Evolutionary conservation across 2,797 vertebrate species (phyloP).

Genomic region (Rachycentron canadum): DNA sequence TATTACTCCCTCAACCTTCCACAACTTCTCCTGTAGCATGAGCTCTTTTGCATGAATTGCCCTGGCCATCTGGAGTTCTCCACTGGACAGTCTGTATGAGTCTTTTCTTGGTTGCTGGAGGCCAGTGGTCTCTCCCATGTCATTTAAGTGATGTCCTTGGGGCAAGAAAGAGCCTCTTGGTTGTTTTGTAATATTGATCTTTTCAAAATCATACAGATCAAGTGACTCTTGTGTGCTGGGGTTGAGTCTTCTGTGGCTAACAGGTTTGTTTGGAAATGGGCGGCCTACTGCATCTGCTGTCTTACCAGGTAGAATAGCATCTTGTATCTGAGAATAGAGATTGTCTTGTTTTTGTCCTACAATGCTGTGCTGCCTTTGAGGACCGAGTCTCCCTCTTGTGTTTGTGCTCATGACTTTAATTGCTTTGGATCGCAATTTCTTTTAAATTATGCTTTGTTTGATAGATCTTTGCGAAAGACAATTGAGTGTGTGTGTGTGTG

Average conservation of each 20-base stretch:
- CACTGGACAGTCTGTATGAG: slow-evolving; percentile 13
- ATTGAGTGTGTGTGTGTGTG: too few species aligned
- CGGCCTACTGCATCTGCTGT: slow-evolving; percentile 76
- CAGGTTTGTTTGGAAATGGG: slow-evolving; percentile 87
- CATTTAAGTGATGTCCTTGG: slow-evolving; percentile 20
- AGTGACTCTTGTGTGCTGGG: slow-evolving; percentile 26
- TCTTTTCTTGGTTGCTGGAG: slow-evolving; percentile 26
- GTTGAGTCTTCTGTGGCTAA: slow-evolving; percentile 78
- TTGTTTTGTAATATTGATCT: slow-evolving; percentile 42
- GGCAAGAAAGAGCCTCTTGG: slow-evolving; percentile 6
- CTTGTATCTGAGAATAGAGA: slow-evolving; percentile 38
- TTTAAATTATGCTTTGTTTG: slow-evolving; percentile 45
- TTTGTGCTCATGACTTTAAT: slow-evolving; percentile 62
- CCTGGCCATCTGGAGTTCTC: slow-evolving; percentile 73
- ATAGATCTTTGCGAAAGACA: neutral
- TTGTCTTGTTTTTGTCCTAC: slow-evolving; percentile 39
- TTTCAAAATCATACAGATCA: slow-evolving; percentile 52
- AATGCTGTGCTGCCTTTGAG: slow-evolving; percentile 49
- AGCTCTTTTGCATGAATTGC: slow-evolving; percentile 85
- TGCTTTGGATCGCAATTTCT: slow-evolving; percentile 56
- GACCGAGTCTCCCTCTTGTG: slow-evolving; percentile 28
- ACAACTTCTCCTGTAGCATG: slow-evolving; percentile 86
- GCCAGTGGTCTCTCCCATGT: slow-evolving; percentile 24
- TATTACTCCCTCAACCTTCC: slow-evolving; percentile 80
- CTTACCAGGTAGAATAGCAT: slow-evolving; percentile 51